Conservation (phyloP, 2,113 vertebrate species). For the Microtus montanus region DNA sequence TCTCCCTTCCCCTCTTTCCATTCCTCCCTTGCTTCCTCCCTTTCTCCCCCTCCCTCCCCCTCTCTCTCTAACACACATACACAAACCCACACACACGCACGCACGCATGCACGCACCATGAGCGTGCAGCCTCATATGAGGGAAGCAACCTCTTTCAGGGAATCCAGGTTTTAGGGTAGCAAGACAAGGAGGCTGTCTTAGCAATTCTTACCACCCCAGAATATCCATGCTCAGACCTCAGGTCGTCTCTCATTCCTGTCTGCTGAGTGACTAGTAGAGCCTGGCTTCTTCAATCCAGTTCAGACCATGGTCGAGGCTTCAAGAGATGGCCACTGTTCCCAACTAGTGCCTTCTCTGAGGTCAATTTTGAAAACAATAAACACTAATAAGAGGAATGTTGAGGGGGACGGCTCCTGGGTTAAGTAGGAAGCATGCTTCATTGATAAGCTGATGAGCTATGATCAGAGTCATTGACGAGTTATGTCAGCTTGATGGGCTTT, state of each 20-base stretch:
- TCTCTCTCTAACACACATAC: background rate
- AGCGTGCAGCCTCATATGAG: background rate
- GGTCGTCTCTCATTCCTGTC: background rate
- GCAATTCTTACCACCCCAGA: rapidly evolving
- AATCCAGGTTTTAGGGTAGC: too few species aligned
- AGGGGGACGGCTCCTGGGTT: background rate
- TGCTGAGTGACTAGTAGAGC: background rate
- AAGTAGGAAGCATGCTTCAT: background rate
- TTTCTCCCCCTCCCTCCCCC: background rate
- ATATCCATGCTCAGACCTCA: rapidly evolving
- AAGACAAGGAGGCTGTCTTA: background rate
- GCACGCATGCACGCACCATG: background rate
- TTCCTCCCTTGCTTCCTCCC: background rate
- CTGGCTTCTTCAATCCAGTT: background rate
- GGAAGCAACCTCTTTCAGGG: background rate
- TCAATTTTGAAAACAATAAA: background rate
- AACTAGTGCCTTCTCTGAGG: background rate
- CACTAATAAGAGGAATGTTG: background rate
- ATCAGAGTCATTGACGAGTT: background rate
- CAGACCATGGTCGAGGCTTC: background rate
- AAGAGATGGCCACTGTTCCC: background rate
- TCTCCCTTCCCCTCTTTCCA: background rate
- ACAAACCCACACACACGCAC: background rate
- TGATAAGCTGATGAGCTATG: background rate
- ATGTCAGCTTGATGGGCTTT: background rate